These are phyloP conservation scores for Cavia aperea DNA, from an alignment of 2,113 vertebrate species.

Conservation along the genomic window DNA sequence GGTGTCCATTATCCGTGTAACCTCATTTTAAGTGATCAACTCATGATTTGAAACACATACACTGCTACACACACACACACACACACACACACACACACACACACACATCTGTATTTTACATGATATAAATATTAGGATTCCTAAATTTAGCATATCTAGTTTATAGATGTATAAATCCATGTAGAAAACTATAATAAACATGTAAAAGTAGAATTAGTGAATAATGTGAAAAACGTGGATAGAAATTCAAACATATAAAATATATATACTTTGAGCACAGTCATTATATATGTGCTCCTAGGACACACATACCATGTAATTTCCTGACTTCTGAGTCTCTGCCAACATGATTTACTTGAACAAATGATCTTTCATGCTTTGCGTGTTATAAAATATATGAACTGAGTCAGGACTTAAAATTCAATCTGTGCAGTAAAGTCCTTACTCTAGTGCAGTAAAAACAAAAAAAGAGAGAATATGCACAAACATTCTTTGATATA, in stretches of 20 bases:
- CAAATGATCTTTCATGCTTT: neutral
- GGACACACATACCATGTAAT: neutral
- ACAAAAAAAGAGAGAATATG: neutral
- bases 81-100: neutral
- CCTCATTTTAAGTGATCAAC: no score
- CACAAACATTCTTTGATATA: no score
- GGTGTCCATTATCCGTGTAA: neutral
- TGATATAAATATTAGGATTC: neutral
- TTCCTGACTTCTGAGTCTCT: neutral
- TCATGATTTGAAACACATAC: neutral
- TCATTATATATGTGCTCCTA: neutral
- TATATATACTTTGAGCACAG: neutral
- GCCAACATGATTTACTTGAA: no score
- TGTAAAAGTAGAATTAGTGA: neutral
- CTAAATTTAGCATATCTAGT: neutral
- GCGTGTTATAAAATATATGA: neutral
- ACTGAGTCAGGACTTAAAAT: neutral
- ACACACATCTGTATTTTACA: neutral
- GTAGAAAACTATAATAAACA: neutral
- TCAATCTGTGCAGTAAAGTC: neutral
- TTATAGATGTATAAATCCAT: neutral
- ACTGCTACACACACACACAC: neutral
- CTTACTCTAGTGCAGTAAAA: neutral
- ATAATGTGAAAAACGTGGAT: neutral
- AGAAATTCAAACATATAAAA: neutral